Percentiles rank a stretch among this genome's conserved stretches.
phyloP scores from a whole-genome alignment of 2,113 vertebrate genomes.

The Thermophis baileyi region DNA sequence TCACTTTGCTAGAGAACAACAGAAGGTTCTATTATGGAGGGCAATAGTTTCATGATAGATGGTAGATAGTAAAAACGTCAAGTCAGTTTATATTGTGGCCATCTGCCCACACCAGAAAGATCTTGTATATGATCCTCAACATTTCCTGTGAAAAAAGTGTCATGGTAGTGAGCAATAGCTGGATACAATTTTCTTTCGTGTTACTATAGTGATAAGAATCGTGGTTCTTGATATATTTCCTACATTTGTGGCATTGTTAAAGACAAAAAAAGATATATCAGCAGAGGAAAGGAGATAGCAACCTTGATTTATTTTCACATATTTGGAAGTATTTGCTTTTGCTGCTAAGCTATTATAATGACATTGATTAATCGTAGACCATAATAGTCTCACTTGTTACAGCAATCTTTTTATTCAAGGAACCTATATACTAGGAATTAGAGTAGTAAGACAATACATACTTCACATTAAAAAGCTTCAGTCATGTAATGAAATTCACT shows the following conservation, averaged over 20 bases:
- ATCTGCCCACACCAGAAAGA: background rate
- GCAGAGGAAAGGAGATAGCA: background rate
- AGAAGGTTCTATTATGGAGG: background rate
- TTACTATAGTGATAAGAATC: background rate
- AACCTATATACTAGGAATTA: background rate
- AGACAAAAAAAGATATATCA: background rate
- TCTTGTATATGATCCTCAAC: background rate
- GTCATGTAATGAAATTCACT: background rate
- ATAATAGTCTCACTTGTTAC: background rate
- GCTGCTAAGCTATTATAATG: background rate
- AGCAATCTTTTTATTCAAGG: rapidly evolving
- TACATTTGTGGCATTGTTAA: background rate
- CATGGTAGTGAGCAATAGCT: background rate
- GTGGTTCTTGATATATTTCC: background rate
- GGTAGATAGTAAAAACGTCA: background rate
- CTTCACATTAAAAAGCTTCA: rapidly evolving
- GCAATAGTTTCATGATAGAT: background rate
- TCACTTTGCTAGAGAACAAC: background rate
- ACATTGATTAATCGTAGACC: background rate
- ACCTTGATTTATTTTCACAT: background rate
- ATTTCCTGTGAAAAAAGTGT: background rate
- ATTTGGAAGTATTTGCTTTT: background rate
- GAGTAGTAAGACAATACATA: background rate
- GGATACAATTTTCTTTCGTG: background rate
- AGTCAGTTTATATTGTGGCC: background rate